Base-by-base conservation (phyloP, 2,113 vertebrate genomes). In the Mastomys natalensis region DNA sequence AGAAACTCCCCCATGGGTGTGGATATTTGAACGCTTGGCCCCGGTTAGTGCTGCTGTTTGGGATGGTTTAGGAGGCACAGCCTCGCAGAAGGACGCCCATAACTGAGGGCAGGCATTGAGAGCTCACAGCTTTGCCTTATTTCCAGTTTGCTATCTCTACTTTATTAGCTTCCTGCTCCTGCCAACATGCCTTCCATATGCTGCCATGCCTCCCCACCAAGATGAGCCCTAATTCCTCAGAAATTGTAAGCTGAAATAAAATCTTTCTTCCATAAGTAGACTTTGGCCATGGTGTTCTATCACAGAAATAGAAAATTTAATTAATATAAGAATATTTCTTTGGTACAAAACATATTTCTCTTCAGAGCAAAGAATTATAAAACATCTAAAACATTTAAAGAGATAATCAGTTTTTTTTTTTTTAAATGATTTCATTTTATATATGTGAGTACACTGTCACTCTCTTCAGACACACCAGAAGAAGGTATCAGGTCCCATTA, bases 281-380 rank as follows among this genome's bases (percentile, higher is more conserved):
- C 62, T 43, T 84, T 62, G 81, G 22, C 16, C 7, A 9, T 62
- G 55, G 7, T 60, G 55, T 60, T 43, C 43, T 84, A 84, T 40
- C 80, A 62, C 55, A 84, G 22, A 84, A 29, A 62, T 43, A 62
- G 55, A 62, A 84, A 84, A 84, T n/a, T 62, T 62, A 84, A 62
- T 84, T 62, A 17, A 84, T 84, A 16, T 12, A 58, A 81, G 53
- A 24, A 58, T 2, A 19, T 93, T 78, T 88, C 4, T 80, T 91
- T 51, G 76, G 76, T 91, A 60, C 60, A 31, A 95, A 90, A 92
- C n/a, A n/a, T 22, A 82, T 55, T 16, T 94, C 89, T 90, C 13
- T 78, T 93, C 29, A 93, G 21, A 48, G 64, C 37, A 92, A 92
- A 90, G 66, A 89, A 51, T 91, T 95, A 81, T 0, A 72, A 40